Evolutionary conservation across 2,888 invertebrate genomes (phyloP).

Genomic region (Resseliella maxima): DNA sequence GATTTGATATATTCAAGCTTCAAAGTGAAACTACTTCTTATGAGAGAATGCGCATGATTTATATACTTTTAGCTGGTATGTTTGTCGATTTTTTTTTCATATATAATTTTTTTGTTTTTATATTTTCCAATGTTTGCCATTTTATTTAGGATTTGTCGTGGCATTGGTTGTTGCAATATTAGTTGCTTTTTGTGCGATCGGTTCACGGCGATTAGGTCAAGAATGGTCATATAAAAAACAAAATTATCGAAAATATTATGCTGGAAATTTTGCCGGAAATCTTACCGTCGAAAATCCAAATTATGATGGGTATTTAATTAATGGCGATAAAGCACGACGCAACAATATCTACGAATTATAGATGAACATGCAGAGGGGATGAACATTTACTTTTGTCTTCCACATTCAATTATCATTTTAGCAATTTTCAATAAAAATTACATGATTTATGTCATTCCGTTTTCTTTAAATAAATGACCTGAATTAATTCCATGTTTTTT

Average conservation of each 20-base stretch:
- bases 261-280: not conserved
- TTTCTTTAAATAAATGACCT: no score
- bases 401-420: no score
- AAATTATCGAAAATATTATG: not conserved
- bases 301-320: not conserved
- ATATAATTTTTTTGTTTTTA: not conserved
- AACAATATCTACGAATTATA: no score
- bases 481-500: no score
- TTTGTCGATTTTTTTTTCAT: no score
- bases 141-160: not conserved
- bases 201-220: not conserved
- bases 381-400: no score
- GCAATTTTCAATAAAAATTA: no score
- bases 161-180: not conserved
- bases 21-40: not conserved
- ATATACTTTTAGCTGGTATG: not conserved
- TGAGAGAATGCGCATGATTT: not conserved
- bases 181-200: not conserved
- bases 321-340: no score
- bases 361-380: no score
- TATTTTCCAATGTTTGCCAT: not conserved
- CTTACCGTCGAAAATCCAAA: not conserved
- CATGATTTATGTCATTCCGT: no score
- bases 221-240: not conserved
- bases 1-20: no score